Conservation (phyloP, 2,113 vertebrate species). For the Oncorhynchus gorbuscha region DNA sequence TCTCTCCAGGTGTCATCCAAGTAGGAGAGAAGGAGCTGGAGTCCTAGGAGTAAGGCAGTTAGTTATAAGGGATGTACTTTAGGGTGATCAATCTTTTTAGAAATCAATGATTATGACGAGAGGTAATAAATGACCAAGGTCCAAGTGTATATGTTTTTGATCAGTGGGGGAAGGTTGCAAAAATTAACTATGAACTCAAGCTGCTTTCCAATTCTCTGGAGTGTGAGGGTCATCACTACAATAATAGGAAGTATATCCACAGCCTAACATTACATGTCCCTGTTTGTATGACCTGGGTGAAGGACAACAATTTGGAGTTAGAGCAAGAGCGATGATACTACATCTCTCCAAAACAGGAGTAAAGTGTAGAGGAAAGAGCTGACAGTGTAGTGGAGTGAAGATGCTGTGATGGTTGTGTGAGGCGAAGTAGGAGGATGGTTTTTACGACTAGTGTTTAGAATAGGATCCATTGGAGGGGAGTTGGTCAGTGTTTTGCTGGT, state of each 20-base stretch:
- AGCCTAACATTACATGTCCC: neutral
- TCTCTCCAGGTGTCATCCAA: constrained; percentile 15
- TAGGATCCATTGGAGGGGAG: neutral
- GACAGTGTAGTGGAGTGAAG: neutral
- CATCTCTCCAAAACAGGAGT: no score
- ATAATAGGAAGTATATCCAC: neutral
- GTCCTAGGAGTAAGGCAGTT: neutral
- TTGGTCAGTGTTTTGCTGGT: no score
- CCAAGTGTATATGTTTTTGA: neutral
- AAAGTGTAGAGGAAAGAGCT: neutral
- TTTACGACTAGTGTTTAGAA: neutral
- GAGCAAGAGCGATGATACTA: neutral
- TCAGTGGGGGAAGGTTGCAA: neutral
- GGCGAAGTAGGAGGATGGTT: neutral
- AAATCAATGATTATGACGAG: constrained; percentile 55
- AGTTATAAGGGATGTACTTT: constrained; percentile 22
- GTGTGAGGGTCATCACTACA: neutral
- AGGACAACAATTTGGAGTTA: neutral
- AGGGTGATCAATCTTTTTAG: neutral
- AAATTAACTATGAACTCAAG: neutral
- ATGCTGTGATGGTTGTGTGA: neutral
- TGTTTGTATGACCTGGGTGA: neutral
- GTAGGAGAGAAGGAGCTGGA: constrained; percentile 24
- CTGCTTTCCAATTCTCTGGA: neutral
- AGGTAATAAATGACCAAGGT: neutral